A percentile compares a stretch with the other conserved stretches of the same genome.
phyloP scores from a whole-genome alignment of 2,113 vertebrate genomes.

The Lontra canadensis region DNA sequence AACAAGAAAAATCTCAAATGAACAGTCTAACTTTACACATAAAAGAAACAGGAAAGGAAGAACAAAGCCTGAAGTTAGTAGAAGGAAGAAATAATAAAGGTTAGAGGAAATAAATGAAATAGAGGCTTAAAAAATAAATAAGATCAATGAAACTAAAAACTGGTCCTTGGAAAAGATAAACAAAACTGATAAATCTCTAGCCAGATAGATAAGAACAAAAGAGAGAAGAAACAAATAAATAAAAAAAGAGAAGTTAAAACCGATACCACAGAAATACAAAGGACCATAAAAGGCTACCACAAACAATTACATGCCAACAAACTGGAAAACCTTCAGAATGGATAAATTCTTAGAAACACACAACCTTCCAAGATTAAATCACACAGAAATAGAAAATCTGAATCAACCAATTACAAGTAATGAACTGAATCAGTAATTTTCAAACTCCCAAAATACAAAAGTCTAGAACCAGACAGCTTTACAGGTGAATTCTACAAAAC shows the following conservation, averaged over 20 bases:
- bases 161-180: not conserved
- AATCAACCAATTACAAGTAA: not conserved
- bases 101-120: not conserved
- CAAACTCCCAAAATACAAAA: not conserved
- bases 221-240: not conserved
- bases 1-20: not conserved
- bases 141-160: not conserved
- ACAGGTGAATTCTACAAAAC: not conserved
- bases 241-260: not conserved
- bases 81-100: not conserved
- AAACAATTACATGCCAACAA: not conserved
- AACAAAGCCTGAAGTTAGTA: not conserved
- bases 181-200: not conserved
- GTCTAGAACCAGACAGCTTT: not conserved
- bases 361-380: not conserved
- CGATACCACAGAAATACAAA: not conserved
- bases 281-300: not conserved
- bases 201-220: not conserved
- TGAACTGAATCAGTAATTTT: not conserved
- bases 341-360: not conserved
- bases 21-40: not conserved
- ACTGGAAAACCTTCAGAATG: not conserved
- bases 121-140: not conserved
- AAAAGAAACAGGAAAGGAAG: not conserved
- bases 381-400: not conserved